Evolutionary conservation across 1,140 invertebrate genomes (phyloP).

Genomic region (Palaemon carinicauda): DNA sequence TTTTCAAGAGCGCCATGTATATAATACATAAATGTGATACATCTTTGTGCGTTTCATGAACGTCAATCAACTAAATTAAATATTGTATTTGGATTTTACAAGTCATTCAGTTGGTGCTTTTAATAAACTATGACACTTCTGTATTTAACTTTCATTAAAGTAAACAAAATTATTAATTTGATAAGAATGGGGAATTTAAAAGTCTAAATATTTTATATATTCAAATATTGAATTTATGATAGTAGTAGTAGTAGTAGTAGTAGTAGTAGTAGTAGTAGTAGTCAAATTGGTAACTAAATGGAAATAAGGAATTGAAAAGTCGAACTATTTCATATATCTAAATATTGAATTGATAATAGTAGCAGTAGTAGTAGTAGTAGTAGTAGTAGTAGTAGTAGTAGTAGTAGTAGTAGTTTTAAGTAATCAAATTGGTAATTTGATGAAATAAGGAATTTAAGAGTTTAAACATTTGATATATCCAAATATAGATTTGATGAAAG

Average conservation of each 20-base stretch:
- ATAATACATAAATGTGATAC: neutral
- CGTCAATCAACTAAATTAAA: neutral
- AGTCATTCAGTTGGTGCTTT: too few species aligned
- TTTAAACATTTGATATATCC: too few species aligned
- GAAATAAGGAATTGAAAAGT: neutral
- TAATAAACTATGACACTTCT: too few species aligned
- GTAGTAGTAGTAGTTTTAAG: neutral
- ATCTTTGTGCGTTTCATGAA: neutral
- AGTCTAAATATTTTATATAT: too few species aligned
- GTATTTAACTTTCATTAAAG: too few species aligned
- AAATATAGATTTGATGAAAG: too few species aligned
- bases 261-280: neutral
- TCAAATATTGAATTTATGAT: too few species aligned
- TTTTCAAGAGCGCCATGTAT: neutral
- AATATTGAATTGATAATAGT: neutral
- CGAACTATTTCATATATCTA: neutral
- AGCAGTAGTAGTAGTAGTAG: neutral
- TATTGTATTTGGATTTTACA: too few species aligned
- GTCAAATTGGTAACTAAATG: neutral
- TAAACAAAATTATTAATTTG: too few species aligned
- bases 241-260: too few species aligned
- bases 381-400: neutral
- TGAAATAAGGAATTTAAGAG: neutral
- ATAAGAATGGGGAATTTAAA: too few species aligned
- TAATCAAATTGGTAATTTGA: neutral